Conservation (phyloP, 64 coral and sea anemone genomes). For the Cladopsammia gracilis region DNA sequence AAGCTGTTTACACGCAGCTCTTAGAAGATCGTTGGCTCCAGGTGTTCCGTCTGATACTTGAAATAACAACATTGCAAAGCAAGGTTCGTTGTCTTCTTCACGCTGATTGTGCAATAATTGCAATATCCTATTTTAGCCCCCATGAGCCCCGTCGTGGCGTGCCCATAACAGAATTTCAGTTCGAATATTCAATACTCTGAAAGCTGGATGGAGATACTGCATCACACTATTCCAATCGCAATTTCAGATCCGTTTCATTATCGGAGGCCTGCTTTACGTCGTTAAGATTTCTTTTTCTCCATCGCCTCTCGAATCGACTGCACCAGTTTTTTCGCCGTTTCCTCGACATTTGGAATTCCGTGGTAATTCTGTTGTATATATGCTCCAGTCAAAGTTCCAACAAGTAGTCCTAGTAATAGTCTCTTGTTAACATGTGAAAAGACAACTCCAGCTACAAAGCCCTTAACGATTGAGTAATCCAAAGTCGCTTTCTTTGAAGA, state of each 20-base stretch:
- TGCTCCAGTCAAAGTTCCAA: constrained; percentile 79
- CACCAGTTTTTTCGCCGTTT: constrained; percentile 33
- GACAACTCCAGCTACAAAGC: constrained; percentile 84
- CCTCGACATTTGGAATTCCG: constrained; percentile 82
- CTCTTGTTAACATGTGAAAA: constrained; percentile 95
- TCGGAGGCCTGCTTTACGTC: neutral
- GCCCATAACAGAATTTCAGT: no score
- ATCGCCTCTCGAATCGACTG: constrained; percentile 34
- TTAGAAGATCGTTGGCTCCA: neutral
- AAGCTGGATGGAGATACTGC: neutral
- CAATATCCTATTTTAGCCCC: no score
- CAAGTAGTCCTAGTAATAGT: constrained; percentile 73
- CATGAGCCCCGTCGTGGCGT: no score
- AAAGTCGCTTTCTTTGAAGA: constrained; percentile 61
- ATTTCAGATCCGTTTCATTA: neutral
- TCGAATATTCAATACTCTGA: neutral
- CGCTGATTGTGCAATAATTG: no score
- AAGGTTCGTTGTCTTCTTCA: neutral
- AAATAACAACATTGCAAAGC: neutral
- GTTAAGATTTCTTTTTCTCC: constrained; percentile 56
- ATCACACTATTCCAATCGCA: neutral
- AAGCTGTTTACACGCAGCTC: no score
- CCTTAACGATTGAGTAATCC: constrained; percentile 81
- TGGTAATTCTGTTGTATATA: constrained; percentile 91
- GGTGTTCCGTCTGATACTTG: neutral